phyloP scores from a whole-genome alignment of 2,797 vertebrate species.

The Columba guinea region DNA sequence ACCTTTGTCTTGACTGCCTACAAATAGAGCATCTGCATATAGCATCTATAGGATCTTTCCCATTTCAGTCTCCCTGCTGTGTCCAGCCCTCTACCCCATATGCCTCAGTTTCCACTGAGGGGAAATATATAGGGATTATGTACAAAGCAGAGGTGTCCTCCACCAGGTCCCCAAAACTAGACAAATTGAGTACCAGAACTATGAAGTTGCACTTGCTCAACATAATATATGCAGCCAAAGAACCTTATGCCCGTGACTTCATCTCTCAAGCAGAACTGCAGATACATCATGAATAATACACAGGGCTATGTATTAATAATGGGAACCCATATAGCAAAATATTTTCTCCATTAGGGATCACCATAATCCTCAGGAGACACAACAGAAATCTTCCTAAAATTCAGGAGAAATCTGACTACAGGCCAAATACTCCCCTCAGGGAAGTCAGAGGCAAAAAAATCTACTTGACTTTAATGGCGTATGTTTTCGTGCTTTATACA shows the following conservation, averaged over 20 bases:
- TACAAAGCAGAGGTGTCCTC: not conserved
- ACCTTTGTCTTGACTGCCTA: not conserved
- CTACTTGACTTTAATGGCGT: not conserved
- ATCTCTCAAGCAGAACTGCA: not conserved
- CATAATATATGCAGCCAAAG: not conserved
- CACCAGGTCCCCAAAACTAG: not conserved
- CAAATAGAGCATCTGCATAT: not conserved
- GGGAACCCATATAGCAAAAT: not conserved
- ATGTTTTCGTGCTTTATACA: not conserved
- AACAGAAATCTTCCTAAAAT: not conserved
- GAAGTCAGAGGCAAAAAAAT: not conserved
- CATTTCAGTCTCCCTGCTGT: not conserved
- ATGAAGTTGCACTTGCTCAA: not conserved
- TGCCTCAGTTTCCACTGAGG: not conserved
- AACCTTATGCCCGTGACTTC: not conserved
- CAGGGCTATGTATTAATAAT: not conserved
- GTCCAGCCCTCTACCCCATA: rapidly evolving
- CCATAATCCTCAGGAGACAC: not conserved
- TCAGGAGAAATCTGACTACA: not conserved
- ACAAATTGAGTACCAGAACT: not conserved
- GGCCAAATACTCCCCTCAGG: not conserved
- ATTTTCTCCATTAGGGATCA: not conserved
- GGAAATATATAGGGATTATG: rapidly evolving
- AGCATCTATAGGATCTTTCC: not conserved
- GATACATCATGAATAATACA: conserved; percentile 10